Conservation (phyloP, 1,140 invertebrate genomes). For the Lordiphosa clarofinis region DNA sequence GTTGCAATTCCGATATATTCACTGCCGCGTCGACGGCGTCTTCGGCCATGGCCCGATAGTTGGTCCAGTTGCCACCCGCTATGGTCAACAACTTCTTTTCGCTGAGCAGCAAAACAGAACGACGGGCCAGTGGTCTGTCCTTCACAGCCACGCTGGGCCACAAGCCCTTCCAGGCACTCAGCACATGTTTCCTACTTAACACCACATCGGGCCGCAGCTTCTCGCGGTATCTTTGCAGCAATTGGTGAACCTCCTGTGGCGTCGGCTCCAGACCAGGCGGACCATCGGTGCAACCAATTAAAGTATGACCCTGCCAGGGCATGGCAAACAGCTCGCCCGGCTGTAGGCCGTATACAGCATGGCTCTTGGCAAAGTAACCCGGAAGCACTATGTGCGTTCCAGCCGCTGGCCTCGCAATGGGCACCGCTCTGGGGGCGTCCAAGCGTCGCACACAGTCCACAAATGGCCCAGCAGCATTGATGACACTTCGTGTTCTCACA, state of each 20-base stretch:
- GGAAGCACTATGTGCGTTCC: slow-evolving; percentile 16
- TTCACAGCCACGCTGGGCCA: neutral
- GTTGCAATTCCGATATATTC: neutral
- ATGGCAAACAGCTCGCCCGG: slow-evolving; percentile 8
- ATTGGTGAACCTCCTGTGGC: neutral
- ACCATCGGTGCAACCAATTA: slow-evolving; percentile 11
- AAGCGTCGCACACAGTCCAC: slow-evolving; percentile 11
- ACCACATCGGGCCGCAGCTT: slow-evolving; percentile 1
- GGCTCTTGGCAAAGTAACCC: slow-evolving; percentile 9
- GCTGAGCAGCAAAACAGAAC: slow-evolving; percentile 9
- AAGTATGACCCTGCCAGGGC: slow-evolving; percentile 18
- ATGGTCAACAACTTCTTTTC: slow-evolving; percentile 6
- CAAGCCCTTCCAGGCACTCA: slow-evolving; percentile 22
- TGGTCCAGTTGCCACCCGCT: slow-evolving; percentile 15
- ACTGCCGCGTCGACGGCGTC: slow-evolving; percentile 13
- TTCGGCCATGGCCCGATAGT: slow-evolving; percentile 21
- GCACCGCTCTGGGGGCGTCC: neutral
- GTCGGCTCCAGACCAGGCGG: slow-evolving; percentile 9
- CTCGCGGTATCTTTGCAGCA: slow-evolving; percentile 11
- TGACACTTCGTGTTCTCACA: neutral
- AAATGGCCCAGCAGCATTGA: slow-evolving; percentile 19
- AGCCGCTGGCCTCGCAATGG: slow-evolving; percentile 4
- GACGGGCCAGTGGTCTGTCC: neutral
- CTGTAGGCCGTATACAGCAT: slow-evolving; percentile 6
- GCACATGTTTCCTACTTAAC: slow-evolving; percentile 6